Evolutionary conservation across 2,113 vertebrate species (phyloP).

Genomic region (Hippocampus zosterae): DNA sequence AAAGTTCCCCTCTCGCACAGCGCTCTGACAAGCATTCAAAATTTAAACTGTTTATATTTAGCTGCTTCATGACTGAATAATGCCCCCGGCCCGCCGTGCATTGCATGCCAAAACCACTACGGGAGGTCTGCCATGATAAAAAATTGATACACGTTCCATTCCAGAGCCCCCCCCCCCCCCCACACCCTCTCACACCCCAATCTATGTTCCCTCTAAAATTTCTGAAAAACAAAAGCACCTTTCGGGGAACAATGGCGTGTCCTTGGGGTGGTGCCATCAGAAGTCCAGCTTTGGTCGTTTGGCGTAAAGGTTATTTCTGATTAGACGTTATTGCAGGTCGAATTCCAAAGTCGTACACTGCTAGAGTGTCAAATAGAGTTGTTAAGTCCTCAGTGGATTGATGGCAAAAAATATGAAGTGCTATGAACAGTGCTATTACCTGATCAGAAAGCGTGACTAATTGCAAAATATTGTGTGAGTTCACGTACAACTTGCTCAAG

Average conservation of each 20-base stretch:
- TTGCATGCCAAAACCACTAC: background rate
- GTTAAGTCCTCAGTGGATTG: background rate
- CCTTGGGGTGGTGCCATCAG: background rate
- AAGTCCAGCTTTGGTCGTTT: background rate
- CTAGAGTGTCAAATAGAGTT: too few species aligned
- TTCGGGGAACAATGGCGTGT: background rate
- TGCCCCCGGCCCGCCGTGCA: background rate
- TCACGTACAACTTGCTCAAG: too few species aligned
- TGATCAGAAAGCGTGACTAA: background rate
- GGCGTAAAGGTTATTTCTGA: background rate
- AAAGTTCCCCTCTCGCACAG: background rate
- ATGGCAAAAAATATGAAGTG: background rate
- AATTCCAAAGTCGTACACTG: background rate
- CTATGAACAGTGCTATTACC: too few species aligned
- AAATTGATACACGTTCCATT: background rate
- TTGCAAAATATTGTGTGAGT: background rate
- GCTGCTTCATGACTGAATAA: constrained; percentile 7
- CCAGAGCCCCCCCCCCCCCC: background rate
- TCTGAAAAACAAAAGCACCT: background rate
- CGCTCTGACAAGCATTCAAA: background rate
- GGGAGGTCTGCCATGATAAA: background rate
- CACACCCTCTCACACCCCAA: background rate
- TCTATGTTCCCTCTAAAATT: background rate
- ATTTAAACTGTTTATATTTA: constrained; percentile 7
- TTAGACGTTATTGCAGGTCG: background rate